These are phyloP conservation scores for Coptodon rendalli DNA, from an alignment of 2,113 vertebrate genomes.

Conservation along the genomic window DNA sequence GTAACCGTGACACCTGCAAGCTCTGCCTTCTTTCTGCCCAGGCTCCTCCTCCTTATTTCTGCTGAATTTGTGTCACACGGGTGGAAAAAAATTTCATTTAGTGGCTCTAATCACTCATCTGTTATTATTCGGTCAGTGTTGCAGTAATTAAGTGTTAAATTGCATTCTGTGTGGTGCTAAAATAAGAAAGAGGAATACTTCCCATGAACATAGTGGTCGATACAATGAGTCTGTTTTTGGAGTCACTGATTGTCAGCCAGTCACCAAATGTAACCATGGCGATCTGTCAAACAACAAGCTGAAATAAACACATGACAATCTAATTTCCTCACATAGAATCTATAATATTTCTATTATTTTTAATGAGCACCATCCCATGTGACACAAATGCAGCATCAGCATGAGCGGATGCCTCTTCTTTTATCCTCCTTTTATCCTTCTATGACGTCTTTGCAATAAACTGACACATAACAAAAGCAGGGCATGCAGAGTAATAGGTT, in stretches of 20 bases:
- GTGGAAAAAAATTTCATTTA: background rate
- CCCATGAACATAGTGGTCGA: background rate
- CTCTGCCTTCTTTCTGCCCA: conserved; percentile 10
- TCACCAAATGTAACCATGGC: background rate
- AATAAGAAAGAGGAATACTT: background rate
- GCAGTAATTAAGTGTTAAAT: background rate
- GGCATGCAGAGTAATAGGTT: background rate
- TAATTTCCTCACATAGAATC: background rate
- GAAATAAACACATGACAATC: background rate
- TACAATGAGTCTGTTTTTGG: background rate
- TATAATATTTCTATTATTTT: background rate
- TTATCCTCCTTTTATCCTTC: background rate
- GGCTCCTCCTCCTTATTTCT: background rate
- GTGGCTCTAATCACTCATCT: background rate
- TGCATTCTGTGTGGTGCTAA: background rate
- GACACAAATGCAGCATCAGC: conserved; percentile 6
- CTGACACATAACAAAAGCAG: background rate
- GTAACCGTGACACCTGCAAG: conserved; percentile 63
- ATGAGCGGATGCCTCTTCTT: background rate
- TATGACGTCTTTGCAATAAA: conserved; percentile 15
- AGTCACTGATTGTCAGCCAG: background rate
- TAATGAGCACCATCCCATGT: background rate
- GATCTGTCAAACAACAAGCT: background rate
- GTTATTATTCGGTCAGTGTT: background rate
- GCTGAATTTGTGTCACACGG: conserved; percentile 5